phyloP scores from a whole-genome alignment of 2,113 vertebrate species.

The Muntiacus muntjak region DNA sequence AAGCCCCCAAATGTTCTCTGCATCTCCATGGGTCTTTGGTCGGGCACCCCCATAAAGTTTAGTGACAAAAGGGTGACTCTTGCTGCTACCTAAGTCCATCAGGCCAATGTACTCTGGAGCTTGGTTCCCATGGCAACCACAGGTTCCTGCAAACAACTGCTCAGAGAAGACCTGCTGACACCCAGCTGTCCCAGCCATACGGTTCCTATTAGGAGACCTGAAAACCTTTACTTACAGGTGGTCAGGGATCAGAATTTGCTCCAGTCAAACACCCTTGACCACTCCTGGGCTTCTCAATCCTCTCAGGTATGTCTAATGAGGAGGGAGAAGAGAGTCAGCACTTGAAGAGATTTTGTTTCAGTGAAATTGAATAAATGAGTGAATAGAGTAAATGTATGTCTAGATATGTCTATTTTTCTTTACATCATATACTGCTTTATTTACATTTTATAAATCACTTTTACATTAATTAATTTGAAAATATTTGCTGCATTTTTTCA shows the following conservation, averaged over 20 bases:
- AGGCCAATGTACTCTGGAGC: slow-evolving; percentile 70
- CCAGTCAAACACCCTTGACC: slow-evolving; percentile 70
- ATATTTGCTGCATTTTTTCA: neutral
- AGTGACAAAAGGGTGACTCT: slow-evolving; percentile 71
- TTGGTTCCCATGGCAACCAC: slow-evolving; percentile 76
- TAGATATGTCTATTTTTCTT: neutral
- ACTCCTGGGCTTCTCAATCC: slow-evolving; percentile 56
- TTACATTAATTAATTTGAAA: slow-evolving; percentile 19
- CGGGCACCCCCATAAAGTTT: slow-evolving; percentile 56
- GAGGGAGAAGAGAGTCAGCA: neutral
- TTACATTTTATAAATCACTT: neutral
- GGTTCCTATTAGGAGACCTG: slow-evolving; percentile 79
- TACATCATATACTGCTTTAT: neutral
- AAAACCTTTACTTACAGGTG: slow-evolving; percentile 80
- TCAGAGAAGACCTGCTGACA: slow-evolving; percentile 76
- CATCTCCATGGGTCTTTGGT: slow-evolving; percentile 52
- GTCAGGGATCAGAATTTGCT: slow-evolving; percentile 77
- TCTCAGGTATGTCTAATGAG: slow-evolving; percentile 54
- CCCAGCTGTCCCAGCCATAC: slow-evolving; percentile 79
- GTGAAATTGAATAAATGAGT: neutral
- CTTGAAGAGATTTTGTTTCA: slow-evolving; percentile 60
- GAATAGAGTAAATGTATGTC: neutral
- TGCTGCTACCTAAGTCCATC: slow-evolving; percentile 78
- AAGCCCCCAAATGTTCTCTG: slow-evolving; percentile 75
- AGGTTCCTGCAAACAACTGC: slow-evolving; percentile 81